Evolutionary conservation across 2,113 vertebrate genomes (phyloP), one percentile per base, ranked within the genome.

Genomic region (Camelus bactrianus): DNA sequence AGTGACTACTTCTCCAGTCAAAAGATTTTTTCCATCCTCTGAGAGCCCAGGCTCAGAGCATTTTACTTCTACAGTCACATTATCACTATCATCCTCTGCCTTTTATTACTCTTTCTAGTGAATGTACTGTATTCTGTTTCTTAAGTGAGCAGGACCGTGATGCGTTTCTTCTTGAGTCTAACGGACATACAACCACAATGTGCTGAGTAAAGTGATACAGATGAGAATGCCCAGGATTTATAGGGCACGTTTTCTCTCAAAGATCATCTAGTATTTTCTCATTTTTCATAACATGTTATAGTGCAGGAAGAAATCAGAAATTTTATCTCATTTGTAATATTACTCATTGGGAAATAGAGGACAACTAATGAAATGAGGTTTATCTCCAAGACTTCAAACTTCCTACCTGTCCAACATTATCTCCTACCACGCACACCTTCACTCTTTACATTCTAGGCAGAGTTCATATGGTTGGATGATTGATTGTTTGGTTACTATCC

Each of bases 21-120:
- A 86, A 95, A 69, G 12, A 72, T 28, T 46, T 69, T 77, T 92
- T n/a, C 9, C 42, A 79, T 60, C 19, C 38, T 94, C 56, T 73
- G 50, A 92, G 19, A 54, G 9, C n/a, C 22, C 42, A 70, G 30
- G 58, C 20, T 52, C 9, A 75, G 58, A 69, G 52, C 13, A 26
- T 67, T 89, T 92, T 77, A 64, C 46, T 94, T 94, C 65, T 64
- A 89, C 2, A 46, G 28, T 73, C 60, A 56, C 35, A 77, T 84
- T 73, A 42, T 69, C 26, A 60, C 32, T 91, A 75, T 72, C 16
- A 65, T 92, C 76, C 17, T 86, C n/a, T 91, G 46, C 6, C 30
- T 89, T 95, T 89, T 64, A 52, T 83, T 56, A 92, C 82, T 15
- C 89, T 86, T 94, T 69, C 72, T 52, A 52, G 64, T 50, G 13